Base-by-base conservation (phyloP, 2,888 invertebrate genomes). In the Xestia c-nigrum region DNA sequence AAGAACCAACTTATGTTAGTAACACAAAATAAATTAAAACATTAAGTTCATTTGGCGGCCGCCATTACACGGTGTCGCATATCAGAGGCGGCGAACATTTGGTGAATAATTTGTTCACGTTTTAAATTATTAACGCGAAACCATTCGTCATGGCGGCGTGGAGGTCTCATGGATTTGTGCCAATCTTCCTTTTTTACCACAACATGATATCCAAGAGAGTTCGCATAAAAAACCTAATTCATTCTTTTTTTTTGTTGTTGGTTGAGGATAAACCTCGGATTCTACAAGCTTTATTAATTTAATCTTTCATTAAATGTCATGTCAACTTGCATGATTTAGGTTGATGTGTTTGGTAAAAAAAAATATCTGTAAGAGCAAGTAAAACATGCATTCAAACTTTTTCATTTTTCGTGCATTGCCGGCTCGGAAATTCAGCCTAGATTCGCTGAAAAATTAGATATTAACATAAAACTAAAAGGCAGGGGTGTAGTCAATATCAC, bases 101-200 rank as follows among this genome's bases (percentile, higher is more conserved):
- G 91, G 91, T 94, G 93, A 88, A 94, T 94, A 94, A 95, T 95
- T 95, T 94, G 92, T 85, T 89, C 89, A 90, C 90, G 91, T 94
- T 94, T 93, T 93, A 94, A 94, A 93, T 94, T 93, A 92, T 93
- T 92, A 92, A 89, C 88, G 89, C 84, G 81, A 57, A 76, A 59
- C 79, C 75, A 89, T 92, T 91, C 81, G 92, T 88, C 88, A 90
- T 78, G 89, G 88, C 72, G 71, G 77, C 85, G 63, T 67, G 88
- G 85, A 73, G 88, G 88, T 84, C 88, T 74, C 63, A 75, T 68
- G 83, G 66, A 76, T 82, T 73, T 65, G 73, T 73, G 77, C 76
- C 80, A 78, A 66, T 74, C 63, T 19, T 57, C 65, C 78, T 84
- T 85, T 82, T 80, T 74, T 67, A 59, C 69, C n/a, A 43, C 21